Evolutionary conservation across 2,888 invertebrate genomes (phyloP).

Genomic region (Ichneumon xanthorius): DNA sequence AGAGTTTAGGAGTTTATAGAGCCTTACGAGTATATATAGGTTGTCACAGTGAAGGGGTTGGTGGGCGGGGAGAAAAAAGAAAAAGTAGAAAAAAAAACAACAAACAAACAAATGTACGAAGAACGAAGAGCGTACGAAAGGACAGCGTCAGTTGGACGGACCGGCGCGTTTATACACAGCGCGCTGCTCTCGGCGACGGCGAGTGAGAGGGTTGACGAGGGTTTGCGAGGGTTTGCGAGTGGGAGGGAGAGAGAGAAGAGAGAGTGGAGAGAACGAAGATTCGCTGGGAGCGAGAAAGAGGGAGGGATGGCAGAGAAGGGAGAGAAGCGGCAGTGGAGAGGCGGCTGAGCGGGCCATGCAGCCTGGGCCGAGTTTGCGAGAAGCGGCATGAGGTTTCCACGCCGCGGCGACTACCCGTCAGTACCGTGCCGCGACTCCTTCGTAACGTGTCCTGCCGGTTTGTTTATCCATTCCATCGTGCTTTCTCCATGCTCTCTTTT

Average conservation of each 20-base stretch:
- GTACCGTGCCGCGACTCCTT: slow-evolving; percentile 83
- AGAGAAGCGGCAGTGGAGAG: slow-evolving; percentile 66
- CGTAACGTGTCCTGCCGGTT: slow-evolving; percentile 77
- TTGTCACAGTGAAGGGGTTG: neutral
- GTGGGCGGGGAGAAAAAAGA: neutral
- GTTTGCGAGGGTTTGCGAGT: slow-evolving; percentile 41
- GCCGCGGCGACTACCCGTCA: slow-evolving; percentile 80
- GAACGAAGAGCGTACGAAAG: slow-evolving; percentile 41
- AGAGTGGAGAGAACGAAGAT: no score
- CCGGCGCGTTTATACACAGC: slow-evolving; percentile 60
- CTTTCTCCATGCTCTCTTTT: neutral
- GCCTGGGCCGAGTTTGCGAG: slow-evolving; percentile 55
- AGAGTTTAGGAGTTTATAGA: slow-evolving; percentile 55
- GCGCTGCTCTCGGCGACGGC: slow-evolving; percentile 27
- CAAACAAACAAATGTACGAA: slow-evolving; percentile 4
- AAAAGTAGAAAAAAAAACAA: no score
- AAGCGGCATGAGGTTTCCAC: slow-evolving; percentile 82
- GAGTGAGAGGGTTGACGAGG: slow-evolving; percentile 45
- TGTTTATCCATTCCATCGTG: slow-evolving; percentile 43
- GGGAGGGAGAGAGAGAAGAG: neutral
- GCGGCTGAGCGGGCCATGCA: slow-evolving; percentile 66
- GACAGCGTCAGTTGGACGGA: slow-evolving; percentile 46
- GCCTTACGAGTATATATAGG: slow-evolving; percentile 1
- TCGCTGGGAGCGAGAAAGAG: slow-evolving; percentile 42
- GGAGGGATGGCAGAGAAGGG: slow-evolving; percentile 70